Conservation (phyloP, 2,888 invertebrate species). For the Lutraria lutraria region DNA sequence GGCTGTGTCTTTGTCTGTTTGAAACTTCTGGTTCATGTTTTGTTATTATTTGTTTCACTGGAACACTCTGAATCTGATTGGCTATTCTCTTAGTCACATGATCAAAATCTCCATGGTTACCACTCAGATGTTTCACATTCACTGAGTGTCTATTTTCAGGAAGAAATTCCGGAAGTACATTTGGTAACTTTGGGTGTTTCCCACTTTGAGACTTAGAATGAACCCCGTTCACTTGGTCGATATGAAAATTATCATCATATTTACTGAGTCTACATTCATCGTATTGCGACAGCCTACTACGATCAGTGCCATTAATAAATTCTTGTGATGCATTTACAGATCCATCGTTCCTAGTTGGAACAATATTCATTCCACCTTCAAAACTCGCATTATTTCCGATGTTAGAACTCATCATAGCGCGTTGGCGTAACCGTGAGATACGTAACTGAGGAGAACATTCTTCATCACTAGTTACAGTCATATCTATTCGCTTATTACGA, state of each 20-base stretch:
- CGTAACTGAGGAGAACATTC: slow-evolving; percentile 80
- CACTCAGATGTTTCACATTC: slow-evolving; percentile 13
- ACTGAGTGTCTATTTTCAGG: slow-evolving; percentile 46
- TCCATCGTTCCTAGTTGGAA: slow-evolving; percentile 43
- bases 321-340: slow-evolving; percentile 26
- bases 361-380: slow-evolving; percentile 45
- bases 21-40: slow-evolving; percentile 28
- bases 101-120: slow-evolving; percentile 34
- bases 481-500: slow-evolving; percentile 80
- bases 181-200: slow-evolving; percentile 48
- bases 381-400: slow-evolving; percentile 45
- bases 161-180: slow-evolving; percentile 54
- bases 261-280: slow-evolving; percentile 57
- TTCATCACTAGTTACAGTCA: slow-evolving; percentile 82
- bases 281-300: slow-evolving; percentile 52
- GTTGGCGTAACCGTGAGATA: slow-evolving; percentile 79
- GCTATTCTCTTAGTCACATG: slow-evolving; percentile 33
- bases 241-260: slow-evolving; percentile 59
- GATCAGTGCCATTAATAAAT: slow-evolving; percentile 36
- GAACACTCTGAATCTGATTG: slow-evolving; percentile 39
- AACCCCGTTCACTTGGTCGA: slow-evolving; percentile 48
- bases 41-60: background rate
- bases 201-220: slow-evolving; percentile 36
- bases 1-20: slow-evolving; percentile 22
- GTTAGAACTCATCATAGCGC: slow-evolving; percentile 75